Base-by-base conservation (phyloP, 1,140 invertebrate genomes). In the Oedothorax gibbosus region DNA sequence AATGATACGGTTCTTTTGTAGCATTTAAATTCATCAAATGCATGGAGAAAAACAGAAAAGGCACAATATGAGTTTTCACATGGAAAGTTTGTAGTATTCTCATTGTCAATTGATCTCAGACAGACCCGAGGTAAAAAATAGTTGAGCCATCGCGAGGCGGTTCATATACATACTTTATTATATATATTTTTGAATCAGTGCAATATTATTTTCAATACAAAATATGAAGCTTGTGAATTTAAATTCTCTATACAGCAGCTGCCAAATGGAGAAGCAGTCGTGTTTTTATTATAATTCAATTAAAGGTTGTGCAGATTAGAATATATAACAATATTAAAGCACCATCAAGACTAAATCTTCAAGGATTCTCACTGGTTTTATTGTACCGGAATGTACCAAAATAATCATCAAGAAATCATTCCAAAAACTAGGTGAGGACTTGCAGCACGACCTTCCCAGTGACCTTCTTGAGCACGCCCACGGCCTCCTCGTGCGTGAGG, bases 401-500 rank as follows among this genome's bases (percentile, higher is more conserved):
- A 72, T n/a, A 20, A 71, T 51, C 77, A 68, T 54, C 35, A 35
- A 62, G 15, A 64, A 77, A 21, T 14, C 20, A 11, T 6, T 14
- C 49, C 69, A 51, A 50, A 8, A n/a, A 12, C 65, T 88, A 90
- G 12, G 90, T 89, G 64, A 91, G 87, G 54, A 94, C 90, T 20
- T 90, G 91, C 50, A 93, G 89, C 35, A 90, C 91, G 21, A 93
- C 92, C 76, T 90, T 91, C 72, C 92, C 92, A 71, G 89, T 89
- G 35, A 92, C 91, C 57, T 90, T 90, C 88, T 93, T 93, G 62
- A 94, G 88, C 69, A 93, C 89, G 35, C 90, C 89, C 8, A 93
- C 93, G 10, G 93, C 93, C 86, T 93, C 90, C 66, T 93, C 92
- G 87, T 94, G 93, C 9, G 91, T 92, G 49, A 92, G 89, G 20